Conservation (phyloP, 2,888 invertebrate species). For the Mythimna impura region DNA sequence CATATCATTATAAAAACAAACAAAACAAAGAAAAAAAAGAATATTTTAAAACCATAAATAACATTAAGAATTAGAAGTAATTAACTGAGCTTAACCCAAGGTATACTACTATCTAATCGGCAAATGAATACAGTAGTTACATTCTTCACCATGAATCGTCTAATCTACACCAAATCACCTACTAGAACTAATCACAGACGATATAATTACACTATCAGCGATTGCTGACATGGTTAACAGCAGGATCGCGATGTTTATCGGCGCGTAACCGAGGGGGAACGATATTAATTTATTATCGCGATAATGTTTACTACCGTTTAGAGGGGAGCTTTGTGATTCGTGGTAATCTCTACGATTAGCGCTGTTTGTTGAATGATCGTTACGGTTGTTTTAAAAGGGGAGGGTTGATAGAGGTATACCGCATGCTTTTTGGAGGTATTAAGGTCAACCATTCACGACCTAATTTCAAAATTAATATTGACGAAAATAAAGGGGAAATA, state of each 20-base stretch:
- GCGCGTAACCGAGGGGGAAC: constrained; percentile 66
- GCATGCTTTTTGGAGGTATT: too few relatives aligned
- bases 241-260: constrained; percentile 68
- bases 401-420: background rate
- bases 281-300: constrained; percentile 74
- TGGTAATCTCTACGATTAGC: constrained; percentile 57
- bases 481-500: too few relatives aligned
- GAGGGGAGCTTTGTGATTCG: constrained; percentile 61
- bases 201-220: constrained; percentile 64
- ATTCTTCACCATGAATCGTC: constrained; percentile 16
- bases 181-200: constrained; percentile 47
- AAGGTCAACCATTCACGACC: too few relatives aligned
- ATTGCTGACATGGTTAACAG: constrained; percentile 57
- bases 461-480: too few relatives aligned
- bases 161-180: constrained; percentile 26
- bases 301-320: constrained; percentile 68
- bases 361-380: constrained; percentile 43
- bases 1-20: too few relatives aligned
- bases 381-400: constrained; percentile 14
- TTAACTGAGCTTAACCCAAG: too few relatives aligned
- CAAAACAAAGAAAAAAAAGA: too few relatives aligned
- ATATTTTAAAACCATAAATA: too few relatives aligned
- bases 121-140: background rate
- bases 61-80: too few relatives aligned
- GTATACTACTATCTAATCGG: too few relatives aligned